phyloP scores from a whole-genome alignment of 2,888 invertebrate species.

The Arctia plantaginis region DNA sequence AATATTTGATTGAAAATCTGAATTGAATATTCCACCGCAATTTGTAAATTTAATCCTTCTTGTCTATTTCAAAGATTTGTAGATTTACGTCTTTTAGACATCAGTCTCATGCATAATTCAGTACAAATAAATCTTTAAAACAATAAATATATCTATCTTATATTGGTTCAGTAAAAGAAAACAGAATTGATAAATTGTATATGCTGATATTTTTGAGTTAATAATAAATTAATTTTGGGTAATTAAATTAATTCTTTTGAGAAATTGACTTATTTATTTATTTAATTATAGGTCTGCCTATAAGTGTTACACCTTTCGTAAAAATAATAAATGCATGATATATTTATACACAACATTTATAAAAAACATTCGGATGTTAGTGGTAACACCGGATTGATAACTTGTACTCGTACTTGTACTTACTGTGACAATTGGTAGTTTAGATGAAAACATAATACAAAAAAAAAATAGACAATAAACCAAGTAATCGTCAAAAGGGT shows the following conservation, averaged over 20 bases:
- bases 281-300: no score
- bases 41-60: slow-evolving; percentile 61
- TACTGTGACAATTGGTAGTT: no score
- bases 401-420: no score
- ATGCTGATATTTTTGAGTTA: neutral
- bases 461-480: no score
- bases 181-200: neutral
- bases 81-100: slow-evolving; percentile 51
- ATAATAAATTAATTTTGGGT: neutral
- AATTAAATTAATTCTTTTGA: neutral
- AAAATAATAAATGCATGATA: no score
- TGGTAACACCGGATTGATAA: no score
- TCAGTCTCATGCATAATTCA: slow-evolving; percentile 54
- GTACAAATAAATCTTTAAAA: slow-evolving; percentile 30
- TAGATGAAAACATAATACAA: no score
- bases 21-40: slow-evolving; percentile 60
- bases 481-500: no score
- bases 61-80: slow-evolving; percentile 50
- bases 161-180: neutral
- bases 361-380: no score
- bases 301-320: no score
- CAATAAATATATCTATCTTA: neutral
- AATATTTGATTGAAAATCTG: slow-evolving; percentile 52
- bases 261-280: neutral
- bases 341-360: no score